phyloP scores from a whole-genome alignment of 2,797 vertebrate species.

The Dryobates pubescens region DNA sequence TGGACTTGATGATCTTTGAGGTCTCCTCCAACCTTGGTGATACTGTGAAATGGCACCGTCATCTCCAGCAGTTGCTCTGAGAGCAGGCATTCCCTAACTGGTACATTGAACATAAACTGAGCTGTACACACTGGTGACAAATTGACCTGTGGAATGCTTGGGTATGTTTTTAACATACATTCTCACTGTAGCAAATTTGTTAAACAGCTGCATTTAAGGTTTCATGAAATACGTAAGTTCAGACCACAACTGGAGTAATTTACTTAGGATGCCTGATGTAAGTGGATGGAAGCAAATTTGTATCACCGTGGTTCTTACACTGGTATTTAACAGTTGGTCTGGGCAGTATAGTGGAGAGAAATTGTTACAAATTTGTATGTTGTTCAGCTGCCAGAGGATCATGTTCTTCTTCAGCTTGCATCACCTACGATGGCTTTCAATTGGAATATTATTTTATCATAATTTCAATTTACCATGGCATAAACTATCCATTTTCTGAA shows the following conservation, averaged over 20 bases:
- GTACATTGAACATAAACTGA: background rate
- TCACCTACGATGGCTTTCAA: background rate
- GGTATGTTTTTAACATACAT: background rate
- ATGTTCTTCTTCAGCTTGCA: background rate
- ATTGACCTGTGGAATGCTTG: background rate
- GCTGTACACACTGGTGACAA: background rate
- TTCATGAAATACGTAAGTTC: background rate
- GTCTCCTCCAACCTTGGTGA: too few species aligned
- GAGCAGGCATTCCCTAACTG: background rate
- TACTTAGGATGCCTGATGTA: background rate
- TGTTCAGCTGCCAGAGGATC: background rate
- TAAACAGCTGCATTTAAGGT: background rate
- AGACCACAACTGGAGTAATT: background rate
- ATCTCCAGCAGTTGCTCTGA: background rate
- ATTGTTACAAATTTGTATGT: background rate
- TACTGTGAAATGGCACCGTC: too few species aligned
- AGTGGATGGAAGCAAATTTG: background rate
- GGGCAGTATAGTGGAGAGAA: background rate
- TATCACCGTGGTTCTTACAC: background rate
- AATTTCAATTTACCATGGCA: background rate
- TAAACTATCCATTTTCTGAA: background rate
- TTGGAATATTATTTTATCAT: background rate
- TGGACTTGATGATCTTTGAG: too few species aligned
- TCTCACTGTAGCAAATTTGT: background rate
- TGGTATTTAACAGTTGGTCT: background rate